phyloP scores from a whole-genome alignment of 2,888 invertebrate genomes.

The Phortica magna region DNA sequence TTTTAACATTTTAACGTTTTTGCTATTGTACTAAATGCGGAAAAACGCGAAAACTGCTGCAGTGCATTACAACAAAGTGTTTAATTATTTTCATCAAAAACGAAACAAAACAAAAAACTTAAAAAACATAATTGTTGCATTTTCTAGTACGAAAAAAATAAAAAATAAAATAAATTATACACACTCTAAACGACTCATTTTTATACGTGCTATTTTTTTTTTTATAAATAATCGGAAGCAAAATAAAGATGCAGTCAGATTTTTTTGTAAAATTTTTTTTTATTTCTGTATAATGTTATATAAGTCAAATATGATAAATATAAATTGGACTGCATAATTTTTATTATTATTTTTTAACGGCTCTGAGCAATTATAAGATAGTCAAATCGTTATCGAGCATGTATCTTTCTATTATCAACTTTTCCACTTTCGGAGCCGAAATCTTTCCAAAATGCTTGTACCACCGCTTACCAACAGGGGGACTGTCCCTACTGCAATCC shows the following conservation, averaged over 20 bases:
- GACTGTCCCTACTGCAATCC: too few relatives aligned
- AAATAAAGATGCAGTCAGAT: not conserved
- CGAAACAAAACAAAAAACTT: slow-evolving; percentile 5
- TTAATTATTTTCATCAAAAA: not conserved
- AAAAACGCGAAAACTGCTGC: not conserved
- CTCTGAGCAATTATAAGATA: not conserved
- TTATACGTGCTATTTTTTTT: too few relatives aligned
- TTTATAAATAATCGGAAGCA: too few relatives aligned
- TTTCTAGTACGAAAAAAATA: not conserved
- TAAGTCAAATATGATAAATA: not conserved
- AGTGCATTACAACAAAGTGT: not conserved
- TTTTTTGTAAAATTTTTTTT: not conserved
- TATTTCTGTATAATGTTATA: not conserved
- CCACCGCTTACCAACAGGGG: too few relatives aligned
- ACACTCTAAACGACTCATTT: too few relatives aligned
- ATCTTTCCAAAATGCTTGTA: too few relatives aligned
- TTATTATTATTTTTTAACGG: not conserved
- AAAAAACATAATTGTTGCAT: slow-evolving; percentile 13
- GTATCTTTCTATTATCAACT: too few relatives aligned
- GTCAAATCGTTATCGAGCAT: too few relatives aligned
- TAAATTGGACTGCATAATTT: not conserved
- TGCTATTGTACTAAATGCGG: too few relatives aligned
- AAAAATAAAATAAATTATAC: not conserved
- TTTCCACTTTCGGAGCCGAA: too few relatives aligned
- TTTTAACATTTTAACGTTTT: not conserved